Evolutionary conservation across 2,888 invertebrate genomes (phyloP).

Genomic region (Mesorhabditis belari): DNA sequence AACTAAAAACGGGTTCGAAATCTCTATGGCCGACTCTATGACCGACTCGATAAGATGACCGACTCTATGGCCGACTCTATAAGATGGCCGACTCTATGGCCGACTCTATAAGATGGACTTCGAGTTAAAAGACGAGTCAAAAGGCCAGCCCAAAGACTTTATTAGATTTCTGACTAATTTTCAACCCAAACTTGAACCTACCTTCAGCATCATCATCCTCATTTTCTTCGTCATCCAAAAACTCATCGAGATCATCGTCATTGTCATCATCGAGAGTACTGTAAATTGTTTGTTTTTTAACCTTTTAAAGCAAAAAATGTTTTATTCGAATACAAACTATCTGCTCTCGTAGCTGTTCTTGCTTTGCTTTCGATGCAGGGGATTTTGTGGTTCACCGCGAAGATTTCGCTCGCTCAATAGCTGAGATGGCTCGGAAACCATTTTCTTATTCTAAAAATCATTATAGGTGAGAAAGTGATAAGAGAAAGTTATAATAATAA

Average conservation of each 20-base stretch:
- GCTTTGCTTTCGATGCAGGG: slow-evolving; percentile 41
- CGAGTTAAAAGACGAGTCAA: too few species aligned
- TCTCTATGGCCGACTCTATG: too few species aligned
- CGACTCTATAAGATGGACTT: too few species aligned
- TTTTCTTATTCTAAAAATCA: slow-evolving; percentile 37
- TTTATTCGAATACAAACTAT: too few species aligned
- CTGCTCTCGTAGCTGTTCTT: slow-evolving; percentile 49
- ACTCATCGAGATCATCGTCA: slow-evolving; percentile 67
- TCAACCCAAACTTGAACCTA: neutral
- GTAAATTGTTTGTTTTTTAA: neutral
- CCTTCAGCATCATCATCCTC: slow-evolving; percentile 40
- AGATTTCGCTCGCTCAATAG: neutral
- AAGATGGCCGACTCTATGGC: too few species aligned
- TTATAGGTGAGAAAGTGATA: too few species aligned
- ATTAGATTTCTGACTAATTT: neutral
- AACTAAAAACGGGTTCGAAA: too few species aligned
- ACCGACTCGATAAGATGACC: too few species aligned
- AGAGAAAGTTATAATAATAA: too few species aligned
- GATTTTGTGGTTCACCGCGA: slow-evolving; percentile 25
- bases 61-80: too few species aligned
- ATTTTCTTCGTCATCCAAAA: slow-evolving; percentile 54
- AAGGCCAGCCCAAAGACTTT: too few species aligned
- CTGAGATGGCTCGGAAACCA: slow-evolving; percentile 33
- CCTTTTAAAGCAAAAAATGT: neutral
- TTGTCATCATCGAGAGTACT: slow-evolving; percentile 72